These are phyloP conservation scores for Oreochromis mossambicus DNA, from an alignment of 2,797 vertebrate species.

Conservation along the genomic window DNA sequence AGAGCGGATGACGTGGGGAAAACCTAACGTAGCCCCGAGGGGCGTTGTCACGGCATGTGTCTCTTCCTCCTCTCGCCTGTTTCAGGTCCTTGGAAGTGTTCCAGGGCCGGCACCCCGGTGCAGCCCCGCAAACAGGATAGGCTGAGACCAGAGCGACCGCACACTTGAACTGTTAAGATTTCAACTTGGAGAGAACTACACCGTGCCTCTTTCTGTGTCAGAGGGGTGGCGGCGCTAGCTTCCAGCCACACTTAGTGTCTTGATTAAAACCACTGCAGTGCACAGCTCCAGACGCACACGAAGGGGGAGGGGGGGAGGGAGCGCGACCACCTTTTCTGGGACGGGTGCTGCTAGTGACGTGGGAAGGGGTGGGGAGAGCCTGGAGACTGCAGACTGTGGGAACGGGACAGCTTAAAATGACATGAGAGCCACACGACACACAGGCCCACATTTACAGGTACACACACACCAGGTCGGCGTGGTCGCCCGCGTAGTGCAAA, in stretches of 20 bases:
- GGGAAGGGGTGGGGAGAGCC: neutral
- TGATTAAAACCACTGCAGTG: slow-evolving; percentile 50
- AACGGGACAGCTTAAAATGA: slow-evolving; percentile 60
- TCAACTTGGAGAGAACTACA: slow-evolving; percentile 44
- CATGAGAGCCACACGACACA: slow-evolving; percentile 58
- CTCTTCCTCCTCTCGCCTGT: slow-evolving; percentile 9
- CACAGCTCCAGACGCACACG: slow-evolving; percentile 49
- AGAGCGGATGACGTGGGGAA: slow-evolving; percentile 7
- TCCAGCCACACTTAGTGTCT: slow-evolving; percentile 60
- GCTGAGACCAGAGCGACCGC: slow-evolving; percentile 31
- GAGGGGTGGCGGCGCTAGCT: slow-evolving; percentile 30
- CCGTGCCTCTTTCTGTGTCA: slow-evolving; percentile 45
- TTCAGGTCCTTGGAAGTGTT: slow-evolving; percentile 26
- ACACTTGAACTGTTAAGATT: slow-evolving; percentile 46
- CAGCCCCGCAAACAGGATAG: slow-evolving; percentile 30
- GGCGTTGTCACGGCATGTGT: neutral
- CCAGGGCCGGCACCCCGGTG: slow-evolving; percentile 25
- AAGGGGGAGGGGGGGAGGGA: neutral
- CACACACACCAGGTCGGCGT: neutral
- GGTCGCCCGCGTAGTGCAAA: slow-evolving; percentile 8
- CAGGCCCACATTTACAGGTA: slow-evolving; percentile 48
- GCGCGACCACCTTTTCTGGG: slow-evolving; percentile 44
- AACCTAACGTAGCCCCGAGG: slow-evolving; percentile 5
- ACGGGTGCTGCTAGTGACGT: slow-evolving; percentile 17
- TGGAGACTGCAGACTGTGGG: slow-evolving; percentile 33